Evolutionary conservation across 2,113 vertebrate genomes (phyloP).

Genomic region (Centrocercus urophasianus): DNA sequence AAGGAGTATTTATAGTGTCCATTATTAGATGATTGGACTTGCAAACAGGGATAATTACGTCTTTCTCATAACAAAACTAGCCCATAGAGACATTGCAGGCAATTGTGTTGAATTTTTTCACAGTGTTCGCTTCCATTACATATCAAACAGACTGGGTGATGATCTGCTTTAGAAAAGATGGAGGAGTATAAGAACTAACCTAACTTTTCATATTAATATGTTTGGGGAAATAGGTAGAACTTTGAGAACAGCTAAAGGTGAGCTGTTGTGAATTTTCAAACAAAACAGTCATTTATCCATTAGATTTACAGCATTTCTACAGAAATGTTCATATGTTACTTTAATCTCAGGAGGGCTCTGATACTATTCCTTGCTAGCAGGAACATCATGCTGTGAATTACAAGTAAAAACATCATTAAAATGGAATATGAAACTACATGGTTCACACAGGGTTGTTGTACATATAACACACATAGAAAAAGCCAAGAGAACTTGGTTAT

Average conservation of each 20-base stretch:
- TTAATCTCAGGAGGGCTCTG: neutral
- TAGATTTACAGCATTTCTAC: neutral
- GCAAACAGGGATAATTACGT: neutral
- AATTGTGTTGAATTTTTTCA: neutral
- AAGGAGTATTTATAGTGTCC: neutral
- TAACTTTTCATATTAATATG: neutral
- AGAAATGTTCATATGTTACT: neutral
- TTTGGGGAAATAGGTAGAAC: neutral
- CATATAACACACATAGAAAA: neutral
- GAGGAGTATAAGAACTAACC: neutral
- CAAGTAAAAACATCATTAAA: constrained; percentile 57
- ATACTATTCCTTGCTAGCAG: constrained; percentile 2
- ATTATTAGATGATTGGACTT: neutral
- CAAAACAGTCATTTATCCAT: neutral
- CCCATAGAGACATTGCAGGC: neutral
- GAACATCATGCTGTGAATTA: constrained; percentile 17
- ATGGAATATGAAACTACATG: neutral
- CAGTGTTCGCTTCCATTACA: neutral
- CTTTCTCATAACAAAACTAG: neutral
- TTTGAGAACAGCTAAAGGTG: neutral
- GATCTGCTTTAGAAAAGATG: neutral
- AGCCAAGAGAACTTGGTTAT: neutral
- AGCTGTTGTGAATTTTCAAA: neutral
- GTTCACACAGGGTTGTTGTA: neutral
- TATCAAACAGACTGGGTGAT: neutral